Evolutionary conservation across 2,888 invertebrate genomes (phyloP).

Genomic region (Loripinus fragilis): DNA sequence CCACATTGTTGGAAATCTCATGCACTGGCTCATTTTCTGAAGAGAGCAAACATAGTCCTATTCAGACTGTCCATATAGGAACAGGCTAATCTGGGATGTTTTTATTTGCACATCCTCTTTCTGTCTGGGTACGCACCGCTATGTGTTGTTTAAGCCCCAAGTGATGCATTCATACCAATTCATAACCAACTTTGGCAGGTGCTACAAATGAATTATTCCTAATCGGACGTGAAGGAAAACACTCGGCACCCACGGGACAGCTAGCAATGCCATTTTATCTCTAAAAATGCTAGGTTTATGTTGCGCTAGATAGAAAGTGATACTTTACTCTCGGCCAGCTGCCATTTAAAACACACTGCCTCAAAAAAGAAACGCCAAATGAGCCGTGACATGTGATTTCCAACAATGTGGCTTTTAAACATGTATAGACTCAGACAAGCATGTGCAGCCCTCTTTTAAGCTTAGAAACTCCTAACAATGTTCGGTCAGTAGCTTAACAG

Average conservation of each 20-base stretch:
- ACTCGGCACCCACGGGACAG: slow-evolving; percentile 4
- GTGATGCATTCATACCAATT: not conserved
- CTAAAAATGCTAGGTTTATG: not conserved
- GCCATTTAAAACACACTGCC: not conserved
- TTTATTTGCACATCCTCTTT: too few relatives aligned
- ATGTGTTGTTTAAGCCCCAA: not conserved
- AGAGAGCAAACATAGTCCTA: too few relatives aligned
- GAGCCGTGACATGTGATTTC: too few relatives aligned
- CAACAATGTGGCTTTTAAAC: too few relatives aligned
- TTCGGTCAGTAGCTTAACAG: not conserved
- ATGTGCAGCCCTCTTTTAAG: too few relatives aligned
- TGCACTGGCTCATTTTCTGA: too few relatives aligned
- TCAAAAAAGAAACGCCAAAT: not conserved
- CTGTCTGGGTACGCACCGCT: not conserved
- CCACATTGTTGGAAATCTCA: too few relatives aligned
- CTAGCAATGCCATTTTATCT: not conserved
- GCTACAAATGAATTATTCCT: not conserved
- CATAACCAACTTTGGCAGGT: not conserved
- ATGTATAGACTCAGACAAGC: too few relatives aligned
- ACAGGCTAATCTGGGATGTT: too few relatives aligned
- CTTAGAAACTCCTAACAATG: too few relatives aligned
- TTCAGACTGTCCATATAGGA: too few relatives aligned
- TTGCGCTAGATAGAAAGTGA: not conserved
- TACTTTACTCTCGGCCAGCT: not conserved
- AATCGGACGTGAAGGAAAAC: slow-evolving; percentile 17